phyloP scores from a whole-genome alignment of 2,113 vertebrate species.

The Dendrocopos noguchii region DNA sequence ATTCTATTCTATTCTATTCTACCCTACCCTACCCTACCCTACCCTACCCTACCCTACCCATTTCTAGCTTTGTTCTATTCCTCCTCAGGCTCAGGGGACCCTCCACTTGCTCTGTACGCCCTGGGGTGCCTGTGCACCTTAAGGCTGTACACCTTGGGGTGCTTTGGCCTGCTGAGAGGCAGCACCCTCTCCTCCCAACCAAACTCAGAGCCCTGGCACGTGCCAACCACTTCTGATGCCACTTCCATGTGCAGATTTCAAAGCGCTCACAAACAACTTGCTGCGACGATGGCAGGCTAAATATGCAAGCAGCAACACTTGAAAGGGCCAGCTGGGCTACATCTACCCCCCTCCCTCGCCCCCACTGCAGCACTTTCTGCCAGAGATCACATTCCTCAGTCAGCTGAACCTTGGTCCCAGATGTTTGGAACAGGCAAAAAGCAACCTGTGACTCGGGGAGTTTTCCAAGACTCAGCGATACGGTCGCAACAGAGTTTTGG shows the following conservation, averaged over 20 bases:
- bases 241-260: not conserved
- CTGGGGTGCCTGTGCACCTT: not conserved
- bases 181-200: not conserved
- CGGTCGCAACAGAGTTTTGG: not conserved
- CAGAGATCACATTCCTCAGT: slow-evolving; percentile 32
- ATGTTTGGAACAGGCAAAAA: slow-evolving; percentile 22
- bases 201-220: not conserved
- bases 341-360: not conserved
- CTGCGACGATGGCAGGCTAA: slow-evolving; percentile 4
- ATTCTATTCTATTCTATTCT: too few relatives aligned
- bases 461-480: slow-evolving; percentile 28
- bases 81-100: too few relatives aligned
- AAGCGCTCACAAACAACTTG: not conserved
- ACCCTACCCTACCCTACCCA: too few relatives aligned
- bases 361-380: slow-evolving; percentile 12
- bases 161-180: not conserved
- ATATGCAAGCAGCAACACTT: slow-evolving; percentile 16
- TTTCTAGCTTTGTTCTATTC: too few relatives aligned
- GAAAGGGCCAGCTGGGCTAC: slow-evolving; percentile 33
- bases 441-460: not conserved
- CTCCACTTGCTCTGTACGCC: too few relatives aligned
- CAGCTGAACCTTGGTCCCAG: slow-evolving; percentile 46
- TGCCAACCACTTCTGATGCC: not conserved
- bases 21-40: too few relatives aligned
- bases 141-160: not conserved